A percentile compares a stretch with the other conserved stretches of the same genome.
phyloP scores from a whole-genome alignment of 1,140 invertebrate species.

The Lordiphosa collinella region DNA sequence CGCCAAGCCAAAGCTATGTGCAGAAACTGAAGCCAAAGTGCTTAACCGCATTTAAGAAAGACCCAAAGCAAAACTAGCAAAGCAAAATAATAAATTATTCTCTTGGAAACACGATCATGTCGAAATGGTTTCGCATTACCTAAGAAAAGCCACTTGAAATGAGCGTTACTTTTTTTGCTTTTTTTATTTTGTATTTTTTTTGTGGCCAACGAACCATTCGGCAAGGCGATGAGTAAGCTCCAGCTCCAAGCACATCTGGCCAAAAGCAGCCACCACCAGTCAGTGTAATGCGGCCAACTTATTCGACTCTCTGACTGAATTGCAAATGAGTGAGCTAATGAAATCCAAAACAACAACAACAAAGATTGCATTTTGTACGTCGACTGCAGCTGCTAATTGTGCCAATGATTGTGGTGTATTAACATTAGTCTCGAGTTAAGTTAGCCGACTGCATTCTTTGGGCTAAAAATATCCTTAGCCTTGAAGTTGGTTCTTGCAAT shows the following conservation, averaged over 20 bases:
- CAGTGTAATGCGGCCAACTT: conserved; percentile 52
- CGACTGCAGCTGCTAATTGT: conserved; percentile 53
- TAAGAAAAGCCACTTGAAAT: conserved; percentile 41
- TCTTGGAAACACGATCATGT: conserved; percentile 67
- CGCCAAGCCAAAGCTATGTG: conserved; percentile 3
- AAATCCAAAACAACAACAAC: conserved; percentile 37
- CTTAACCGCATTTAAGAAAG: conserved; percentile 73
- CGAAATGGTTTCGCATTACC: conserved; percentile 68
- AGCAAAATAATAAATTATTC: conserved; percentile 65
- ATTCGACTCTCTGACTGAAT: conserved; percentile 57
- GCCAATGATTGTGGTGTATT: conserved; percentile 44
- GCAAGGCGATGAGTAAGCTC: conserved; percentile 56
- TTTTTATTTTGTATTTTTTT: conserved; percentile 9
- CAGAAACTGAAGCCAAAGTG: conserved; percentile 39
- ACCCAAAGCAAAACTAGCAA: conserved; percentile 27
- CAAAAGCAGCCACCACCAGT: conserved; percentile 41
- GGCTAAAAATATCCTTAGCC: conserved; percentile 66
- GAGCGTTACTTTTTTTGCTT: conserved; percentile 24
- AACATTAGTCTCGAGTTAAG: conserved; percentile 13
- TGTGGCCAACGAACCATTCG: conserved; percentile 58
- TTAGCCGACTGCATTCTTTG: conserved; percentile 23
- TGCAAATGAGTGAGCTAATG: conserved; percentile 60
- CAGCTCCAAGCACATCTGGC: conserved; percentile 51
- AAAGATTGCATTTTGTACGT: conserved; percentile 34
- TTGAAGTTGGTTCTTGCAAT: conserved; percentile 18